Percentiles rank a stretch among this genome's conserved stretches.
These are phyloP conservation scores for Aepyceros melampus DNA, from an alignment of 2,113 vertebrate species.

Conservation along the genomic window DNA sequence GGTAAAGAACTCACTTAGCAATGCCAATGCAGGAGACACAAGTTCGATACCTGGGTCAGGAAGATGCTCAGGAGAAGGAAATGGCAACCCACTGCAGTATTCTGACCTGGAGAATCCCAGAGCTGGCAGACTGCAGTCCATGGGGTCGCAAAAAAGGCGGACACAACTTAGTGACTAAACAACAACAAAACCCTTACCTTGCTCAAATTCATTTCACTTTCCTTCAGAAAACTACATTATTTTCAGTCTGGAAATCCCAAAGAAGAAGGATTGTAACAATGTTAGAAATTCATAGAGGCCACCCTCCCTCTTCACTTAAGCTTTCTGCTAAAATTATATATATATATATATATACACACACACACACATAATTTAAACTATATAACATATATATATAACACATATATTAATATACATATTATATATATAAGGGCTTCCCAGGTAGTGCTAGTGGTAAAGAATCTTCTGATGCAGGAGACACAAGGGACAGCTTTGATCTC, in stretches of 20 bases:
- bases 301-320: background rate
- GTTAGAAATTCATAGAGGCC: background rate
- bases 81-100: background rate
- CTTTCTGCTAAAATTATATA: background rate
- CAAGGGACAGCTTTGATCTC: background rate
- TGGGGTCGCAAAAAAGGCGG: accelerated
- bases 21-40: accelerated
- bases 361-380: background rate
- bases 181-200: background rate
- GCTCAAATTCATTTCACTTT: background rate
- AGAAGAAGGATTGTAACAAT: background rate
- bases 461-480: background rate
- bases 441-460: background rate
- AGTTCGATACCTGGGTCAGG: background rate
- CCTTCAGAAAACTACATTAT: background rate
- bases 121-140: background rate
- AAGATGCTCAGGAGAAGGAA: background rate
- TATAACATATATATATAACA: background rate
- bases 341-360: background rate
- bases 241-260: background rate
- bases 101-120: background rate
- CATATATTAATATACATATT: background rate
- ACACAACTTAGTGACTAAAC: background rate
- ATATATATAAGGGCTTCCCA: background rate
- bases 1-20: background rate